Conservation (phyloP, 2,888 invertebrate genomes). For the Lepidochrysops patricia region DNA sequence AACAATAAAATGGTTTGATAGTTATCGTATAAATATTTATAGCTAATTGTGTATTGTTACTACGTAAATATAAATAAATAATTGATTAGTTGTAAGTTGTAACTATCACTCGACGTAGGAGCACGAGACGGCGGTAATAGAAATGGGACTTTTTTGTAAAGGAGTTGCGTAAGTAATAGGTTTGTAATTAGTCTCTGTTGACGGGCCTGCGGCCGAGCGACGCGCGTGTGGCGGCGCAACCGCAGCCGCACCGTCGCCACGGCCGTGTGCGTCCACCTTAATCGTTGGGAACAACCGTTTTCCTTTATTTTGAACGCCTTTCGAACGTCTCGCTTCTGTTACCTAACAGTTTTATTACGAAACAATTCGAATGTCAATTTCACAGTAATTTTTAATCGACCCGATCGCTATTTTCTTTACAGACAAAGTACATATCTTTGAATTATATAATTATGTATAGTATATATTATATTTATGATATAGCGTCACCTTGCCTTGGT, state of each 20-base stretch:
- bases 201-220: constrained; percentile 5
- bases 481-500: constrained; percentile 71
- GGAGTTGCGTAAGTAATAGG: constrained; percentile 50
- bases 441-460: constrained; percentile 64
- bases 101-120: constrained; percentile 60
- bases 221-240: not conserved
- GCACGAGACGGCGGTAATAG: constrained; percentile 39
- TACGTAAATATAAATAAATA: constrained; percentile 73
- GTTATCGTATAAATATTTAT: constrained; percentile 75
- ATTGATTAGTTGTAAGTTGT: constrained; percentile 72
- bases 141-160: constrained; percentile 50
- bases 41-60: constrained; percentile 76
- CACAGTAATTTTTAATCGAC: constrained; percentile 24
- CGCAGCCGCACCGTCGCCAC: constrained; percentile 3
- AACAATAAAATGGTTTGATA: constrained; percentile 71
- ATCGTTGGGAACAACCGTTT: constrained; percentile 26
- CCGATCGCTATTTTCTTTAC: constrained; percentile 55
- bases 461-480: constrained; percentile 50
- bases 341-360: constrained; percentile 45
- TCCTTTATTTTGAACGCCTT: constrained; percentile 32
- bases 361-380: constrained; percentile 62
- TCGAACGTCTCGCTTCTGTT: constrained; percentile 46
- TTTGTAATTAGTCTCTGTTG: constrained; percentile 24
- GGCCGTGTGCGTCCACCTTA: constrained; percentile 24
- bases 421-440: constrained; percentile 71